These are phyloP conservation scores for Ectropis crepuscularia DNA, from an alignment of 2,888 invertebrate genomes.

Conservation along the genomic window DNA sequence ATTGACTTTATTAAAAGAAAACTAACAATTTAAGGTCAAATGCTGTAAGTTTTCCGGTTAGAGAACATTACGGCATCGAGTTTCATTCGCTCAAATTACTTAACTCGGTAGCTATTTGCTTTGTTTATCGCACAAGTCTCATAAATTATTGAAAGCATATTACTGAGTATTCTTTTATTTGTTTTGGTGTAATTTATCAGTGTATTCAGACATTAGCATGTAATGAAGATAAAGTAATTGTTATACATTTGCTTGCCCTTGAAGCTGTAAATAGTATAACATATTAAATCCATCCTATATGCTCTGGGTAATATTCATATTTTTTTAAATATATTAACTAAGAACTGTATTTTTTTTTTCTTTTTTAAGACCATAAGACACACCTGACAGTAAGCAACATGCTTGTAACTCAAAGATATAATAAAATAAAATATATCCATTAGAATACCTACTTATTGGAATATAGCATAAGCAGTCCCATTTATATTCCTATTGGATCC, in stretches of 20 bases:
- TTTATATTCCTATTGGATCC: no score
- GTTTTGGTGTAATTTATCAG: constrained; percentile 10
- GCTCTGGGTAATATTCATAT: no score
- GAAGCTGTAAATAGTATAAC: not conserved
- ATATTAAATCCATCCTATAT: not conserved
- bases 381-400: no score
- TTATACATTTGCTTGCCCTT: constrained; percentile 7
- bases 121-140: constrained; percentile 18
- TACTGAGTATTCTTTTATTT: constrained; percentile 6
- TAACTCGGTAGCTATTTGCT: constrained; percentile 20
- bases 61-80: constrained; percentile 10
- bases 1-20: not conserved
- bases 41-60: constrained; percentile 5
- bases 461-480: no score
- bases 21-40: not conserved
- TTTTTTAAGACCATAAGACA: no score
- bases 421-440: no score
- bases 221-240: not conserved
- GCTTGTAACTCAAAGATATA: no score
- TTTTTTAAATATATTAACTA: no score
- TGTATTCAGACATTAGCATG: constrained; percentile 6
- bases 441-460: no score
- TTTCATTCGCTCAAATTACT: constrained; percentile 13
- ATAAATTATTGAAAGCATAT: constrained; percentile 21
- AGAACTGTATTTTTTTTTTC: no score